Base-by-base conservation (phyloP, 2,113 vertebrate species). In the Elephas maximus region DNA sequence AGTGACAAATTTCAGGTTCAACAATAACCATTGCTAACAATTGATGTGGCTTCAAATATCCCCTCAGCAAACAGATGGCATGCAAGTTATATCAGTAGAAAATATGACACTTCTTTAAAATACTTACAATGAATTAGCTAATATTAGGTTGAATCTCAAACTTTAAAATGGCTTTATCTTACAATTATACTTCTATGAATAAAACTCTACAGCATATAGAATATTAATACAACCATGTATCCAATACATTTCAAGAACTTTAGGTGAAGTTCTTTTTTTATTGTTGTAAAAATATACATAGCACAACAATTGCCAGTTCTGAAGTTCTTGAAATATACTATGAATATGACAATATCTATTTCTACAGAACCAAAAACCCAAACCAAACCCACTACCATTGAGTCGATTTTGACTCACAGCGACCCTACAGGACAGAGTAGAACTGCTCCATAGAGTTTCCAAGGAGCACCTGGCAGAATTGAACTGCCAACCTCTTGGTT, bases 51-150 rank as follows among this genome's bases (percentile, higher is more conserved):
- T 94, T 94, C 86, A 94, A 73, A 79, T 71, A 76, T 78, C 41
- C 74, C 83, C 69, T 97, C 78, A 77, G 15, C 69, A 83, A 92
- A 78, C 84, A 93, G 88, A 96, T 93, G 91, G 57, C 44, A n/a
- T 89, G 51, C 53, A 94, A 94, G 48, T 73, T 77, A 3, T 79
- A 79, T 60, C 44, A 69, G 4, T 78, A 60, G 15, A 89, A 93
- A 97, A 91, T 30, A 85, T 8, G 24, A 88, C 65, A 71, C 12
- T 20, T 90, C 45, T 88, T 93, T 91, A 91, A 77, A 90, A 86
- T 44, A 8, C 20, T 60, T 63, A 60, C 14, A 88, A 37, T 82
- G 62, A 87, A 69, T 90, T 90, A 76, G n/a, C 83, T 73, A 88
- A 63, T 87, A 76, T 48, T 83, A 44, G 53, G 4, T 93, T 92